These are phyloP conservation scores for Calliscelio sp. DNA, from an alignment of 2,888 invertebrate species.

Conservation along the genomic window DNA sequence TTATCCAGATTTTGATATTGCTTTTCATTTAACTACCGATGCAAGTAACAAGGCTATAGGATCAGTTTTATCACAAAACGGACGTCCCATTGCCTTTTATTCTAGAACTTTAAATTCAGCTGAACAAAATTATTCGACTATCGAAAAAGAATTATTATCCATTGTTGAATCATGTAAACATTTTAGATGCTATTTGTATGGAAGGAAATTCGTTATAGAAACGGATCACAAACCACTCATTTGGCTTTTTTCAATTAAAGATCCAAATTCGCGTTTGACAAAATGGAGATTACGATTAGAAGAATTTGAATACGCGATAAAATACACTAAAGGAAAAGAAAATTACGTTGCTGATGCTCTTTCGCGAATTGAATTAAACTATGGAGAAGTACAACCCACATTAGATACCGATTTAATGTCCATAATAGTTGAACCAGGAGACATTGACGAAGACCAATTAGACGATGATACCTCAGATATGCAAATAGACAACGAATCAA, in stretches of 20 bases:
- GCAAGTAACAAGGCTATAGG: conserved; percentile 34
- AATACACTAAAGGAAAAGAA: conserved; percentile 78
- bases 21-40: conserved; percentile 47
- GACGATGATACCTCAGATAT: not conserved
- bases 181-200: conserved; percentile 57
- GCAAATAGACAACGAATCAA: conserved; percentile 1
- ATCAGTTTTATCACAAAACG: conserved; percentile 12
- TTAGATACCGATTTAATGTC: not conserved
- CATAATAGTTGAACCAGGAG: not conserved
- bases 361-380: conserved; percentile 24
- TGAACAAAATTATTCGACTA: conserved; percentile 47
- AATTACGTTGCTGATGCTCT: conserved; percentile 80
- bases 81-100: not conserved
- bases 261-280: conserved; percentile 77
- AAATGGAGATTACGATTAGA: conserved; percentile 80
- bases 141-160: conserved; percentile 65
- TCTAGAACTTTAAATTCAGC: conserved; percentile 40
- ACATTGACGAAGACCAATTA: conserved; percentile 8
- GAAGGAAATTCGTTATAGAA: conserved; percentile 30
- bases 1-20: conserved; percentile 49
- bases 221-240: conserved; percentile 56
- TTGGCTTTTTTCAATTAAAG: conserved; percentile 79
- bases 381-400: not conserved
- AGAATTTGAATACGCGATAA: conserved; percentile 81
- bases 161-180: conserved; percentile 45